A percentile compares a stretch with the other conserved stretches of the same genome.
These are phyloP conservation scores for Littorina saxatilis DNA, from an alignment of 1,140 invertebrate genomes.

Conservation along the genomic window DNA sequence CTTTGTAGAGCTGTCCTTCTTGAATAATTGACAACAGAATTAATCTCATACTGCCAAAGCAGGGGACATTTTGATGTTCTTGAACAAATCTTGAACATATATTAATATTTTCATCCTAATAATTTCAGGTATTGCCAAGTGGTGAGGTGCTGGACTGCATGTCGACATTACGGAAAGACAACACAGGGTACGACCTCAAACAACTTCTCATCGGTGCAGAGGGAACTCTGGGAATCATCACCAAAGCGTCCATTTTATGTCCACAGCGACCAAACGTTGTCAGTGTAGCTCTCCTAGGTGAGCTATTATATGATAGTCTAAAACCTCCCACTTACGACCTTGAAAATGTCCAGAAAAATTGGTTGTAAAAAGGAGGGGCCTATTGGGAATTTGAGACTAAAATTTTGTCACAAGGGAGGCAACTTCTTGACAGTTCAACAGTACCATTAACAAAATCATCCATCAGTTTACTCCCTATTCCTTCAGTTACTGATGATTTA, in stretches of 20 bases:
- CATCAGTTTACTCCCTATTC: too few relatives aligned
- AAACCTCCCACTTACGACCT: neutral
- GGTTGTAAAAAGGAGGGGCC: neutral
- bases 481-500: neutral
- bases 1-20: too few relatives aligned
- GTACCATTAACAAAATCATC: too few relatives aligned
- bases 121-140: conserved; percentile 87
- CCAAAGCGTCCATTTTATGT: conserved; percentile 93
- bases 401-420: too few relatives aligned
- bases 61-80: neutral
- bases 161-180: conserved; percentile 94
- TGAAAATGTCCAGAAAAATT: neutral
- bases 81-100: neutral
- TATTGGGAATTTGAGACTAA: too few relatives aligned
- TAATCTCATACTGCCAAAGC: too few relatives aligned
- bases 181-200: conserved; percentile 97
- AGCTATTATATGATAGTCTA: conserved; percentile 26
- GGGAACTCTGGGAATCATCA: conserved; percentile 96
- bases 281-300: conserved; percentile 92
- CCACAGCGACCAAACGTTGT: conserved; percentile 87
- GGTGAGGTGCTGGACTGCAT: conserved; percentile 90
- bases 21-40: too few relatives aligned
- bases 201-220: conserved; percentile 98
- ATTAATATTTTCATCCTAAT: neutral
- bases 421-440: too few relatives aligned